Percentiles rank a stretch among this genome's conserved stretches.
phyloP scores from a whole-genome alignment of 1,140 invertebrate genomes.

The Cydia amplana region DNA sequence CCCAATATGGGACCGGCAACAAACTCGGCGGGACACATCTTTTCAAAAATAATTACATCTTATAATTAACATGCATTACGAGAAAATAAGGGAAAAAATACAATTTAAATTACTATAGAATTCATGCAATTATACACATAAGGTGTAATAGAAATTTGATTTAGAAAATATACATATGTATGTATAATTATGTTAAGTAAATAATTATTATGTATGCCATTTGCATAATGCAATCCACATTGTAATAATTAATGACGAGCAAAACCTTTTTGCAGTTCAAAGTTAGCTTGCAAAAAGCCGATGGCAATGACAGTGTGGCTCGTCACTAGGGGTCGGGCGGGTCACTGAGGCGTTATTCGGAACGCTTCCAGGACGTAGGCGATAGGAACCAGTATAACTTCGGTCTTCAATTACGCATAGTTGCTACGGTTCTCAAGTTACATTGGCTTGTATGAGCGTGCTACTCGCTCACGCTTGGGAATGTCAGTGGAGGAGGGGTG shows the following conservation, averaged over 20 bases:
- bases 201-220: not conserved
- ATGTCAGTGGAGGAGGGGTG: constrained; percentile 43
- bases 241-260: not conserved
- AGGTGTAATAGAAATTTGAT: too few relatives aligned
- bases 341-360: not conserved
- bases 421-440: not conserved
- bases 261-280: constrained; percentile 9
- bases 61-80: too few relatives aligned
- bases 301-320: constrained; percentile 28
- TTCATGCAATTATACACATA: too few relatives aligned
- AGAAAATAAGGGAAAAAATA: too few relatives aligned
- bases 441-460: not conserved
- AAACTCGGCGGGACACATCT: too few relatives aligned
- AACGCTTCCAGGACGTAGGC: not conserved
- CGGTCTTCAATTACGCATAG: not conserved
- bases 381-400: not conserved
- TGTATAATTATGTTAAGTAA: too few relatives aligned
- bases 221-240: not conserved
- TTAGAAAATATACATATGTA: too few relatives aligned
- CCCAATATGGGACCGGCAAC: too few relatives aligned
- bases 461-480: not conserved
- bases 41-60: too few relatives aligned
- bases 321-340: constrained; percentile 30
- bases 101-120: too few relatives aligned
- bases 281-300: constrained; percentile 10